Base-by-base conservation (phyloP, 2,888 invertebrate species). In the Drymonia ruficornis region DNA sequence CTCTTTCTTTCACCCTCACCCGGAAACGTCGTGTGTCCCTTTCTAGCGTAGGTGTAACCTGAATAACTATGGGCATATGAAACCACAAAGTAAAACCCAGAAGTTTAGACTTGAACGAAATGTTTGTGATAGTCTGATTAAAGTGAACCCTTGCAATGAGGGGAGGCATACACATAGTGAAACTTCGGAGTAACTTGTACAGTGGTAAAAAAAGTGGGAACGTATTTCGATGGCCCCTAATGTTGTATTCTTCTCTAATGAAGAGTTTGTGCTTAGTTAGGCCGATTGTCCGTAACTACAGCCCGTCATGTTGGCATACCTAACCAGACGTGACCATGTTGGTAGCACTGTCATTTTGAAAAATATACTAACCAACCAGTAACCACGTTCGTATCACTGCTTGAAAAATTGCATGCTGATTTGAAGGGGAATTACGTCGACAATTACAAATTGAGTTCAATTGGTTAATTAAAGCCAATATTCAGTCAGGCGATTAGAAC, bases 31-130 rank as follows among this genome's bases (percentile, higher is more conserved):
- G 53, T 55, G 68, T 63, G 52, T 86, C 84, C 61, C 65, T 65
- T 48, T 90, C 84, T 78, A 49, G 78, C 77, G 86, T 86, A 81
- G 87, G 86, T 79, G 88, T 85, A 83, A 75, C 73, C 78, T 71
- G 83, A 84, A 84, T 83, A 82, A 71, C 72, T 74, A n/a, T n/a
- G 75, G 70, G 67, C 64, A 49, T 56, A 67, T 61, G 61, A 67
- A 68, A 36, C 52, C 56, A 63, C 40, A 49, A 63, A 60, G 69
- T 64, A 59, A 61, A 53, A 52, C 13, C 9, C 65, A 71, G 70
- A 65, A 66, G 72, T 63, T 57, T 54, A 52, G 40, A 47, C 67
- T 53, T 53, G 56, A 13, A n/a, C 23, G 38, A 31, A n/a, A n/a
- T n/a, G n/a, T n/a, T n/a, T n/a, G n/a, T n/a, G n/a, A n/a, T n/a